Base-by-base conservation (phyloP, 2,797 vertebrate species). In the Otus scops region DNA sequence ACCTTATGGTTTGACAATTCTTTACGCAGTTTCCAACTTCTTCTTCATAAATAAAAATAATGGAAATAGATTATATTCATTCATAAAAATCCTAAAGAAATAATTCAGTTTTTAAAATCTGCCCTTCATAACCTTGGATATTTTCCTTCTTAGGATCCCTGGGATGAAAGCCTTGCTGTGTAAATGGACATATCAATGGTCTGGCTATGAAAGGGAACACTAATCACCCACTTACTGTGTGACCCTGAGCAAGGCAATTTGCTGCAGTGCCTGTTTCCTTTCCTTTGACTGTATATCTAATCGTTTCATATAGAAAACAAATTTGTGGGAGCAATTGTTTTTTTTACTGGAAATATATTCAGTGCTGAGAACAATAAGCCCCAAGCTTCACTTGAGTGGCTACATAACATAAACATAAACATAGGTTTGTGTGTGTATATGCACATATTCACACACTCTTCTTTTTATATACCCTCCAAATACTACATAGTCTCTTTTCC, bases 371-470 rank as follows among this genome's bases (percentile, higher is more conserved):
- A 69, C 23, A 74, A 36, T 3, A 6, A 28, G 2, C 22, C 7
- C 15, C 14, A 43, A 24, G 26, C 7, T 65, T 39, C 51, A 27
- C 1, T 51, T 69, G 36, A 0, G 0, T 1, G 1, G 13, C 27
- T 56, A 6, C 9, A 9, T 51, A n/a, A n/a, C n/a, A n/a, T n/a
- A n/a, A n/a, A n/a, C n/a, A n/a, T n/a, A n/a, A 80, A 56, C 28
- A 43, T 10, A 43, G 45, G 3, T 10, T 1, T 41, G 5, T 6
- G 24, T 10, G 6, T 1, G 1, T 38, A 10, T 14, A 13, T 50
- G 7, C 3, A 45, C 0, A 0, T 9, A 47, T 32, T 69, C 27
- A 30, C 20, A 47, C 6, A 18, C 18, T 38, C 7, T 63, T 48
- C 30, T 5, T 53, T 22, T 22, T 70, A 23, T 27, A 21, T 45